phyloP scores from a whole-genome alignment of 2,113 vertebrate species.

The Ailurus styani region DNA sequence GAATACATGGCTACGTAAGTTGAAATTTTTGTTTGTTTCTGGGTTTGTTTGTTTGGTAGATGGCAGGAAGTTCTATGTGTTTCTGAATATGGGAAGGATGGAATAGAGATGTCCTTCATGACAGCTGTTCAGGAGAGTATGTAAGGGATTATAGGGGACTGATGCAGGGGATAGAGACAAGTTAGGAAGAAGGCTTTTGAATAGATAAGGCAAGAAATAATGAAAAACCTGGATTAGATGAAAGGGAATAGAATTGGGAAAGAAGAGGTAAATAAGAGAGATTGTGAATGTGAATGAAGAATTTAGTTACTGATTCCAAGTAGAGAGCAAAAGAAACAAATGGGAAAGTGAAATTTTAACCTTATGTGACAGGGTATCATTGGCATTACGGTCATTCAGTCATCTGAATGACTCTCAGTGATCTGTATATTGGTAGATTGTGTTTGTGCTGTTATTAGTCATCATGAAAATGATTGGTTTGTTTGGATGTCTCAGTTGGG shows the following conservation, averaged over 20 bases:
- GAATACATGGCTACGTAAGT: background rate
- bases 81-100: background rate
- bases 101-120: background rate
- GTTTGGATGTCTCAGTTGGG: background rate
- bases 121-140: accelerated
- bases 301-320: background rate
- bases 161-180: background rate
- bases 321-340: background rate
- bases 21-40: background rate
- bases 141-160: no score
- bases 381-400: no score
- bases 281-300: background rate
- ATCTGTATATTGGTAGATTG: background rate
- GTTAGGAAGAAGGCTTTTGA: background rate
- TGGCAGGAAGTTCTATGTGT: background rate
- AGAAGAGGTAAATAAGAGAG: background rate
- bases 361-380: background rate
- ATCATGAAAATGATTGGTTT: background rate
- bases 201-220: background rate
- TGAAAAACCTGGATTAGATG: background rate
- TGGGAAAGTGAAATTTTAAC: background rate
- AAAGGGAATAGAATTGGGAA: background rate
- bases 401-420: background rate
- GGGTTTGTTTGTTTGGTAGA: background rate
- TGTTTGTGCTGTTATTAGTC: background rate